Evolutionary conservation across 2,888 invertebrate genomes (phyloP).

Genomic region (Coronaproctus castanopsis): DNA sequence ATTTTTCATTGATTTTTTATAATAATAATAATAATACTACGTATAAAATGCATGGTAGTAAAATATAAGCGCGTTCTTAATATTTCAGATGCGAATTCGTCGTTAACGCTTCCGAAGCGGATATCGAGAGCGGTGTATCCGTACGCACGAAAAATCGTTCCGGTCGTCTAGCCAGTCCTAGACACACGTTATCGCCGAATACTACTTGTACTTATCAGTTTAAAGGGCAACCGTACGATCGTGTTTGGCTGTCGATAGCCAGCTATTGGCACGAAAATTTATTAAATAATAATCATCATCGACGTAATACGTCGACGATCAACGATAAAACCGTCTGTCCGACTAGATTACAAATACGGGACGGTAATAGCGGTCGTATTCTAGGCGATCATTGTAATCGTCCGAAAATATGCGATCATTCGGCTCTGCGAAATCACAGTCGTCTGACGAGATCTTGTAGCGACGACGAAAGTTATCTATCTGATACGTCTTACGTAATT

Average conservation of each 20-base stretch:
- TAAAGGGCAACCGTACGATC: conserved; percentile 53
- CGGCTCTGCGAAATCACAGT: conserved; percentile 47
- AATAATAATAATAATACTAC: too few relatives aligned
- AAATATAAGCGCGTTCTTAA: too few relatives aligned
- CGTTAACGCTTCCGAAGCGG: conserved; percentile 49
- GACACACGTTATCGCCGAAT: conserved; percentile 65
- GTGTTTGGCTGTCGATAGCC: conserved; percentile 71
- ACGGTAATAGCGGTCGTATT: conserved; percentile 34
- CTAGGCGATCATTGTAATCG: conserved; percentile 55
- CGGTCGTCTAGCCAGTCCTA: conserved; percentile 53
- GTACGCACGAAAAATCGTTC: conserved; percentile 38
- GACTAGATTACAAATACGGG: conserved; percentile 52
- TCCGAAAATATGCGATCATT: conserved; percentile 64
- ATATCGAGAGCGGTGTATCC: conserved; percentile 30
- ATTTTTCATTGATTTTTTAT: too few relatives aligned
- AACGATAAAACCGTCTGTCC: conserved; percentile 31
- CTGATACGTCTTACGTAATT: conserved; percentile 25
- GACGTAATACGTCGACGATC: too few relatives aligned
- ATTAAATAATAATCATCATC: too few relatives aligned
- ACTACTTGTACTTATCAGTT: conserved; percentile 74
- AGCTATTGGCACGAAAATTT: conserved; percentile 50
- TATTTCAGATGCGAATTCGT: conserved; percentile 46
- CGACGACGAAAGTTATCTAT: conserved; percentile 58
- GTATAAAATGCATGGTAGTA: too few relatives aligned
- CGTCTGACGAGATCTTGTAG: conserved; percentile 60